Conservation (phyloP, 1,140 invertebrate species). For the Anagrus nilaparvatae region DNA sequence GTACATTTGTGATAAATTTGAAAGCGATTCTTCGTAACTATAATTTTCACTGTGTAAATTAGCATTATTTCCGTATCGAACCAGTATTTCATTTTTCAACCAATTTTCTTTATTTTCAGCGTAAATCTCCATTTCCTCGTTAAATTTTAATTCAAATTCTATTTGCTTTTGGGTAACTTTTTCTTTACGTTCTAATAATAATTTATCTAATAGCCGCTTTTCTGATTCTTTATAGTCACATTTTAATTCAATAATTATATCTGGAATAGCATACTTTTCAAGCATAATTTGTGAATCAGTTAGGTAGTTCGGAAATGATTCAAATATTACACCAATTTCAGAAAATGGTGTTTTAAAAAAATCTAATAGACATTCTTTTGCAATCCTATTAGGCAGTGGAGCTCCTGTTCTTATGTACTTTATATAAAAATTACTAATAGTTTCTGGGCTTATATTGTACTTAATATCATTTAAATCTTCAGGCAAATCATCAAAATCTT, state of each 20-base stretch:
- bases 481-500: constrained; percentile 11
- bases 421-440: constrained; percentile 13
- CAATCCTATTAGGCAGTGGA: constrained; percentile 29
- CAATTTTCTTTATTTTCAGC: constrained; percentile 23
- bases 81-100: constrained; percentile 21
- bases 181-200: constrained; percentile 32
- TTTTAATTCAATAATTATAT: constrained; percentile 43
- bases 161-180: constrained; percentile 23
- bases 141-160: constrained; percentile 21
- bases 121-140: constrained; percentile 3
- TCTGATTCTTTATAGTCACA: constrained; percentile 28
- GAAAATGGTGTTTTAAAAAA: constrained; percentile 38
- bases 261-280: constrained; percentile 41
- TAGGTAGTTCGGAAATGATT: constrained; percentile 44
- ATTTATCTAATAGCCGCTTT: constrained; percentile 28
- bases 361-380: constrained; percentile 35
- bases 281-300: constrained; percentile 42
- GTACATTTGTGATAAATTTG: too few relatives aligned
- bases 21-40: too few relatives aligned
- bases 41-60: constrained; percentile 16
- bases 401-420: constrained; percentile 38
- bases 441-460: constrained; percentile 10
- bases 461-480: constrained; percentile 8
- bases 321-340: constrained; percentile 42
- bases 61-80: too few relatives aligned